Evolutionary conservation across 2,888 invertebrate genomes (phyloP), one percentile per base, ranked within the genome.

Genomic region (Drosophila glabriapex): DNA sequence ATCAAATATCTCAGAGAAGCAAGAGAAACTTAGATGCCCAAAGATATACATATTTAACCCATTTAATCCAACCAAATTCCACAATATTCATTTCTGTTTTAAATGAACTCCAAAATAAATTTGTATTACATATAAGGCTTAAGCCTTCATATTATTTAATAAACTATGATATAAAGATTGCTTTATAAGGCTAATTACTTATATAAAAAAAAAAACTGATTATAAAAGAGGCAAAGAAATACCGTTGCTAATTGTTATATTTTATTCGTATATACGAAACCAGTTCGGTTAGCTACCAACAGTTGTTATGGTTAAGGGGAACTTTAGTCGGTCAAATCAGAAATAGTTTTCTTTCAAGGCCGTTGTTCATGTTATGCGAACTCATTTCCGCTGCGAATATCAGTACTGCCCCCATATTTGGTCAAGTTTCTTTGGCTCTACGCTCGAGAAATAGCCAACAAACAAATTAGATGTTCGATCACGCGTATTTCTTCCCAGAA

Each of bases 351-450:
- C 70, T 50, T 33, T 63, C 62, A 81, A 78, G 78, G 73, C 55
- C 78, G 56, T 75, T 58, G 31, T 37, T 16, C 6, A 29, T 14
- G 35, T 22, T 43, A n/a, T 41, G 54, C 64, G 28, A 56, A 73
- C 46, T 50, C 33, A 67, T 80, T 78, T 78, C 78, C 77, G 80
- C 41, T 60, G 71, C 59, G 22, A 25, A 9, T 22, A 25, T 22
- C 52, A 9, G 2, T 46, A 60, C 66, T 22, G 41, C 29, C 69
- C 73, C 85, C 85, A 81, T 86, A 86, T 86, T 86, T 86, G 85
- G 85, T 86, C 85, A 83, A 90, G 85, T 81, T 81, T 85, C 84
- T 77, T 35, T 55, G 52, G 29, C 50, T 19, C 31, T 12, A 14
- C 7, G 9, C 41, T 5, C 25, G 16, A 2, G 25, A 46, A 14